Base-by-base conservation (phyloP, 2,888 invertebrate genomes). In the Keiferia lycopersicella region DNA sequence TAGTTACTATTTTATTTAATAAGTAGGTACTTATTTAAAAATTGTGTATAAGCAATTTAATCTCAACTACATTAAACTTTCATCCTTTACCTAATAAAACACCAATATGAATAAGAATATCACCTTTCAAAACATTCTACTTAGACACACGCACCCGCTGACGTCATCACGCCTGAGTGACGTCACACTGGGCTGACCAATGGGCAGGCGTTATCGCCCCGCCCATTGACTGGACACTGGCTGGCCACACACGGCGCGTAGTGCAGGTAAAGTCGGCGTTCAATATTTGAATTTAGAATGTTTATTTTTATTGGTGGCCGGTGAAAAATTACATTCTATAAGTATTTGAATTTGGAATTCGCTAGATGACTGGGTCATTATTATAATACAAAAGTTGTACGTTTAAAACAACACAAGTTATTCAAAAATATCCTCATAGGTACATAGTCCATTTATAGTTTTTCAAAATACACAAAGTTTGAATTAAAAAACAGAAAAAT, bases 221-320 rank as follows among this genome's bases (percentile, higher is more conserved):
- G 78, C 86, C 84, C 73, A 69, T 63, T 53, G 64, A 66, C 73
- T 80, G 84, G 84, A 81, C 85, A 81, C 60, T 76, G 81, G 81
- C 71, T 78, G 75, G n/a, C n/a, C 60, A 20, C 11, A 41, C 14
- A 26, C 20, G 57, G 18, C 14, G 11, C 10, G 58, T 66, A 67
- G 56, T 51, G 50, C 45, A 53, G 22, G 64, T 39, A 2, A 18
- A 61, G 56, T 61, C 38, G 53, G 38, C 22, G 61, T 26, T 26
- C 6, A 2, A 6, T 26, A 6, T 53, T 53, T 48, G 61, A 41
- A 41, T 64, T 63, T 58, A 50, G 58, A 38, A 48, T 22, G 48
- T 57, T 61, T 61, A 48, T 53, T 26, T 26, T 53, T 53, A 10
- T 11, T 30, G 34, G n/a, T n/a, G n/a, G n/a, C n/a, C n/a, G n/a